Evolutionary conservation across 2,888 invertebrate genomes (phyloP).

Genomic region (Glaucopsyche alexis): DNA sequence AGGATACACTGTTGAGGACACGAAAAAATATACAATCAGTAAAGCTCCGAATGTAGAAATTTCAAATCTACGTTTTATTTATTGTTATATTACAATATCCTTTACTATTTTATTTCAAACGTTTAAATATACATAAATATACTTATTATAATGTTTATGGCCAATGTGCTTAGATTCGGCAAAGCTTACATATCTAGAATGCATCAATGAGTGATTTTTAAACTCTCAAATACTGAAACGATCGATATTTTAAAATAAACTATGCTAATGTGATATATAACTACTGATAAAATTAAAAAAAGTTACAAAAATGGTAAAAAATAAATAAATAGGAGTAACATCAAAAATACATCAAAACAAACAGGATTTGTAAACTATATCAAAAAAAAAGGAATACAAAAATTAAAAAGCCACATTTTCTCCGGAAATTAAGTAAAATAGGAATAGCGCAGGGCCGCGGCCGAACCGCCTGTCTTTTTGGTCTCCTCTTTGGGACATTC

Average conservation of each 20-base stretch:
- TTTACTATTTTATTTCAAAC: slow-evolving; percentile 43
- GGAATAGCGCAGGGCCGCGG: slow-evolving; percentile 51
- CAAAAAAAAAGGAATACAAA: slow-evolving; percentile 51
- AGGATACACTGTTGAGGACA: slow-evolving; percentile 12
- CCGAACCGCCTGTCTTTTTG: slow-evolving; percentile 61
- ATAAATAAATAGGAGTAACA: slow-evolving; percentile 69
- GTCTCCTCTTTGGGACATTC: slow-evolving; percentile 51
- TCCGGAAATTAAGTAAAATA: slow-evolving; percentile 58
- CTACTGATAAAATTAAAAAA: slow-evolving; percentile 51
- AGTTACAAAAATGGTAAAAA: slow-evolving; percentile 70
- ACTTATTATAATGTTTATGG: slow-evolving; percentile 54
- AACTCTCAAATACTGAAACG: slow-evolving; percentile 59
- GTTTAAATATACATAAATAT: slow-evolving; percentile 49
- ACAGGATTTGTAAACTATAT: slow-evolving; percentile 48
- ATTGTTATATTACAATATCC: slow-evolving; percentile 40
- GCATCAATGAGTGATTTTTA: slow-evolving; percentile 54
- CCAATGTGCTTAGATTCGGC: slow-evolving; percentile 65
- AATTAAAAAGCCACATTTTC: slow-evolving; percentile 49
- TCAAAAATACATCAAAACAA: slow-evolving; percentile 71
- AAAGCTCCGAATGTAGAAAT: slow-evolving; percentile 62
- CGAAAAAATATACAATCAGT: slow-evolving; percentile 44
- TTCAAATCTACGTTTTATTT: slow-evolving; percentile 51
- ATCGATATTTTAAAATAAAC: slow-evolving; percentile 51
- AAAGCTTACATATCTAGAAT: slow-evolving; percentile 54
- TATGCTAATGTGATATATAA: slow-evolving; percentile 50